These are phyloP conservation scores for Idaea dimidiata DNA, from an alignment of 2,888 invertebrate species.

Conservation along the genomic window DNA sequence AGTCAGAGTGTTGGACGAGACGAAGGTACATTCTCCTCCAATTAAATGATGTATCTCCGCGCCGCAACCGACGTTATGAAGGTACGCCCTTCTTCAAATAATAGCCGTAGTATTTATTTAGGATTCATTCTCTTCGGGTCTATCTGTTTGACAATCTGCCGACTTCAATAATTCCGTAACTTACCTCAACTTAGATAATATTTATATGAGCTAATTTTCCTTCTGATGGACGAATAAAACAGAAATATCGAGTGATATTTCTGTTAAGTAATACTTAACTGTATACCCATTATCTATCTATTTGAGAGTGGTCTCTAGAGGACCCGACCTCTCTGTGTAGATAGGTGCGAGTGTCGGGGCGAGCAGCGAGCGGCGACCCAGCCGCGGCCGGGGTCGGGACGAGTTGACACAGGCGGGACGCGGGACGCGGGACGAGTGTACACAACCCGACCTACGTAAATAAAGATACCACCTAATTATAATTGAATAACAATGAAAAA, in stretches of 20 bases:
- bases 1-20: too few relatives aligned
- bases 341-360: too few relatives aligned
- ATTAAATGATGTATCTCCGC: too few relatives aligned
- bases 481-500: neutral
- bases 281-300: too few relatives aligned
- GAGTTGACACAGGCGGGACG: neutral
- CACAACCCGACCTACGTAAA: neutral
- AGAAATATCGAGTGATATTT: too few relatives aligned
- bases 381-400: neutral
- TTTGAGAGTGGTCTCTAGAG: too few relatives aligned
- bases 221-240: too few relatives aligned
- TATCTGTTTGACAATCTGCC: neutral
- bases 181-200: neutral
- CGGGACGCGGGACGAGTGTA: neutral
- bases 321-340: too few relatives aligned
- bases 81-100: neutral
- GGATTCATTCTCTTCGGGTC: neutral
- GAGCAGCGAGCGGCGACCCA: too few relatives aligned
- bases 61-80: too few relatives aligned
- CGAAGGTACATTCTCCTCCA: too few relatives aligned
- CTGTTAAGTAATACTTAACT: too few relatives aligned
- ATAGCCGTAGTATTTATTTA: neutral
- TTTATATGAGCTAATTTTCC: neutral
- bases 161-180: neutral
- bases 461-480: slow-evolving; percentile 7